Evolutionary conservation across 2,113 vertebrate species (phyloP).

Genomic region (Saguinus midas): DNA sequence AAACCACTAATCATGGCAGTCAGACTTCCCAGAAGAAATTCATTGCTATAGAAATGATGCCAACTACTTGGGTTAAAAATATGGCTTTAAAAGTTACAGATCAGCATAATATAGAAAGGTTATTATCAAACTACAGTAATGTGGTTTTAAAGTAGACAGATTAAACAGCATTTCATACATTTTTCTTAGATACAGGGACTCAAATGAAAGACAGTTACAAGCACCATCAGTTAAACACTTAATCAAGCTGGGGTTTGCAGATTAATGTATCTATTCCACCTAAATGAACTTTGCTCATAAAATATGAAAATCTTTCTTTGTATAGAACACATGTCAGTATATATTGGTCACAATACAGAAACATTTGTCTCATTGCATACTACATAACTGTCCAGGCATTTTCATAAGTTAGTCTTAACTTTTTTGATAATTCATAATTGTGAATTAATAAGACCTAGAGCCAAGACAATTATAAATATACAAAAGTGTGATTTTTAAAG

Average conservation of each 20-base stretch:
- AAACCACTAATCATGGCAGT: constrained; percentile 64
- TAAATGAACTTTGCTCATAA: not conserved
- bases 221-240: not conserved
- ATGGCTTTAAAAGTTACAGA: constrained; percentile 26
- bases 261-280: not conserved
- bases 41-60: constrained; percentile 29
- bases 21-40: constrained; percentile 64
- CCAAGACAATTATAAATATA: not conserved
- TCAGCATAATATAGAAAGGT: constrained; percentile 51
- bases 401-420: not conserved
- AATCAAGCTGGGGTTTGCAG: not conserved
- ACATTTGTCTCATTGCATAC: not conserved
- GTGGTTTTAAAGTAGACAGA: not conserved
- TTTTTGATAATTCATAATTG: not conserved
- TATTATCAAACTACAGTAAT: constrained; percentile 37
- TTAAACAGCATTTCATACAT: not conserved
- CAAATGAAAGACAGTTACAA: not conserved
- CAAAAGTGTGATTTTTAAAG: not conserved
- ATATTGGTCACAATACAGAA: not conserved
- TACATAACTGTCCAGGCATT: not conserved
- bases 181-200: not conserved
- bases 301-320: not conserved
- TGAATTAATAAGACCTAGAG: not conserved
- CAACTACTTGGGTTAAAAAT: constrained; percentile 39
- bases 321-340: not conserved